Percentiles rank a stretch among this genome's conserved stretches.
Evolutionary conservation across 2,888 invertebrate species (phyloP).

Genomic region (Noctua janthe): DNA sequence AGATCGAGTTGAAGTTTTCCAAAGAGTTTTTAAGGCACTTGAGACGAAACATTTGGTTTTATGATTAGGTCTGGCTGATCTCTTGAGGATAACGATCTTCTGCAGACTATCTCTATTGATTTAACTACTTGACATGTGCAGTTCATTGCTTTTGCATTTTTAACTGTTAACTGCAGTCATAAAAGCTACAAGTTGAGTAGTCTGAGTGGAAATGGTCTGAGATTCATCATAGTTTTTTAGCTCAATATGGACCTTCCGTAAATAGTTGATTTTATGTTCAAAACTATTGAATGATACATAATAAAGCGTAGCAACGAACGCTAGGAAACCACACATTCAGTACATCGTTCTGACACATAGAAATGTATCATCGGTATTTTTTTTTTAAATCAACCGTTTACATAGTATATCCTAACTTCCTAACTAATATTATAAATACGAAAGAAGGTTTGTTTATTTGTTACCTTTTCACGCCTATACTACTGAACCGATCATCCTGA

Average conservation of each 20-base stretch:
- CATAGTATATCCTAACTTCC: too few species aligned
- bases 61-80: conserved; percentile 41
- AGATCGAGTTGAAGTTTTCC: conserved; percentile 11
- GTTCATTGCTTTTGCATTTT: conserved; percentile 16
- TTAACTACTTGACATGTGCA: neutral
- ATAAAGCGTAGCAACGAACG: neutral
- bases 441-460: too few species aligned
- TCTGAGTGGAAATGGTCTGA: neutral
- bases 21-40: conserved; percentile 19
- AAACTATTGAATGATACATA: neutral
- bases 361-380: too few species aligned
- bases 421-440: too few species aligned
- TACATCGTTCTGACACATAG: too few species aligned
- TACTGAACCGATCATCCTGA: too few species aligned
- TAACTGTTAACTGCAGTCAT: neutral
- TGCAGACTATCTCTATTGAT: conserved; percentile 43
- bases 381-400: too few species aligned
- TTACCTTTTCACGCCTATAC: too few species aligned
- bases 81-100: conserved; percentile 38
- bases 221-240: neutral
- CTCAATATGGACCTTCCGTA: neutral
- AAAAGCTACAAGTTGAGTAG: neutral
- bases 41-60: conserved; percentile 50
- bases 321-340: too few species aligned
- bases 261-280: neutral